Percentiles rank a stretch among this genome's conserved stretches.
Evolutionary conservation across 53 echinoderm and acorn worm genomes (phyloP).

Genomic region (Crossaster papposus): DNA sequence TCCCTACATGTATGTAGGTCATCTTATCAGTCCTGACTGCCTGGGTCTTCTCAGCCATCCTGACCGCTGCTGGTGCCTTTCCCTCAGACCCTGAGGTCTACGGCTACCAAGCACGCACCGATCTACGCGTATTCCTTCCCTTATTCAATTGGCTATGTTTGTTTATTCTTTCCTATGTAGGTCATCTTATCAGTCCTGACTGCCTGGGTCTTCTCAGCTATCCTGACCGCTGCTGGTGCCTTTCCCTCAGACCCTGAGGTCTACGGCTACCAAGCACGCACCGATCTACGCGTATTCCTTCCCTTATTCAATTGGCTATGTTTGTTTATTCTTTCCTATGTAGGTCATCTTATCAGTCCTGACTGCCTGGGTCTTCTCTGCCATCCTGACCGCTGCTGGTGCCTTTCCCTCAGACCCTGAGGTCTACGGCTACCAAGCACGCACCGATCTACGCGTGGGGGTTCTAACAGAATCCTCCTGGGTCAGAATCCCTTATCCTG

Average conservation of each 20-base stretch:
- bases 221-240: constrained; percentile 67
- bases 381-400: constrained; percentile 66
- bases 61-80: constrained; percentile 69
- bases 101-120: constrained; percentile 23
- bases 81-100: constrained; percentile 63
- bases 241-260: constrained; percentile 64
- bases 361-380: constrained; percentile 71
- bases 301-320: not conserved
- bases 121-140: too few species aligned
- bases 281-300: too few species aligned
- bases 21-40: constrained; percentile 67
- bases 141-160: not conserved
- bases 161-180: constrained; percentile 33
- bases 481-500: constrained; percentile 68
- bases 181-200: constrained; percentile 71
- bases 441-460: constrained; percentile 60
- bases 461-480: constrained; percentile 56
- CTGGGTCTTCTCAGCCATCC: constrained; percentile 74
- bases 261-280: constrained; percentile 51
- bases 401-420: constrained; percentile 69
- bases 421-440: constrained; percentile 70
- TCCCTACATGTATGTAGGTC: constrained; percentile 72
- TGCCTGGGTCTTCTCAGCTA: constrained; percentile 71
- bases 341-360: constrained; percentile 78
- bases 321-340: not conserved